phyloP scores from a whole-genome alignment of 2,888 invertebrate genomes.

The Phlogophora meticulosa region DNA sequence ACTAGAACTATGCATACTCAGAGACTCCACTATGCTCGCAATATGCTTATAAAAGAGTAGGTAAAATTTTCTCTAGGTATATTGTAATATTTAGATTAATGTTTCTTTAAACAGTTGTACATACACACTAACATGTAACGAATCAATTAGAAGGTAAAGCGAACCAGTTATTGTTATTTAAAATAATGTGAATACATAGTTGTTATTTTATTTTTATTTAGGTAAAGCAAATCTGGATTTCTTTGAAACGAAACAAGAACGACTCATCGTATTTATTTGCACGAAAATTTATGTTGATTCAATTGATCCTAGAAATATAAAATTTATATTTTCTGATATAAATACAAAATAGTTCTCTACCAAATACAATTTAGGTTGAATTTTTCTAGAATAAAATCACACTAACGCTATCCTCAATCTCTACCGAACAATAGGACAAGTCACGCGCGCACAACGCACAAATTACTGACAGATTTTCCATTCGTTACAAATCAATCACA shows the following conservation, averaged over 20 bases:
- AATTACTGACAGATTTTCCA: slow-evolving; percentile 30
- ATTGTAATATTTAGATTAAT: too few species aligned
- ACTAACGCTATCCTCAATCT: slow-evolving; percentile 7
- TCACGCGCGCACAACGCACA: not conserved
- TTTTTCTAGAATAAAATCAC: not conserved
- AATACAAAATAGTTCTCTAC: slow-evolving; percentile 20
- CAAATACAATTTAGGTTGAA: not conserved
- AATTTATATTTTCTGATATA: slow-evolving; percentile 20
- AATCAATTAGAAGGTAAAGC: too few species aligned
- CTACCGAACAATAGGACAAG: not conserved
- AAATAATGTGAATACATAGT: too few species aligned
- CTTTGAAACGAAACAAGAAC: slow-evolving; percentile 5
- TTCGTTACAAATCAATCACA: slow-evolving; percentile 45
- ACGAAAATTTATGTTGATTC: slow-evolving; percentile 45
- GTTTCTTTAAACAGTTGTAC: too few species aligned
- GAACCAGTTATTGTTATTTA: too few species aligned
- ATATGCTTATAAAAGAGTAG: too few species aligned
- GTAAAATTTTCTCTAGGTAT: too few species aligned
- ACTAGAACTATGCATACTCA: too few species aligned
- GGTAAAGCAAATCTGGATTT: slow-evolving; percentile 13
- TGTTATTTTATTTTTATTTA: too few species aligned
- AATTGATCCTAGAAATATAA: slow-evolving; percentile 39
- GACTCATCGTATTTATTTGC: slow-evolving; percentile 25
- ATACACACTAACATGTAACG: too few species aligned
- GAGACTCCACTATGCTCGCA: too few species aligned